Percentiles rank a stretch among this genome's conserved stretches.
phyloP scores from a whole-genome alignment of 2,797 vertebrate genomes.

The Tenualosa ilisha region DNA sequence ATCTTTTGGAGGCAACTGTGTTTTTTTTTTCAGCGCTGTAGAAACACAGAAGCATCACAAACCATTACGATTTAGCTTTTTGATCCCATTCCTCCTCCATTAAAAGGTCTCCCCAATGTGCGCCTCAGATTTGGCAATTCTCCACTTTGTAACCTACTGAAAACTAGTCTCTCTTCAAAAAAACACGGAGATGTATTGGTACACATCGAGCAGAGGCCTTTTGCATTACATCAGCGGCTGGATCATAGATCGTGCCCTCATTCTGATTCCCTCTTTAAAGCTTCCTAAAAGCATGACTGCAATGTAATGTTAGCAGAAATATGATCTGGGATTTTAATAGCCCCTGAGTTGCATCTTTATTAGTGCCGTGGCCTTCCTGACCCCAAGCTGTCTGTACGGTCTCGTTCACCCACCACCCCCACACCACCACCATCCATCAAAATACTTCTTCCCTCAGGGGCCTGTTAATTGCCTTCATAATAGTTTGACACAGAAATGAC shows the following conservation, averaged over 20 bases:
- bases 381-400: not conserved
- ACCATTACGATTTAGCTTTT: not conserved
- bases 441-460: not conserved
- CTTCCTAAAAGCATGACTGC: conserved; percentile 42
- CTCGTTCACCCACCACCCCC: not conserved
- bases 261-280: conserved; percentile 44
- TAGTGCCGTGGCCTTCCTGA: conserved; percentile 4
- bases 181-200: not conserved
- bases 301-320: conserved; percentile 40
- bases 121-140: not conserved
- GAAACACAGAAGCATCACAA: not conserved
- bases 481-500: not conserved
- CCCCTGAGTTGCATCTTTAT: conserved; percentile 36
- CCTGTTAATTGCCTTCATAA: not conserved
- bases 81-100: not conserved
- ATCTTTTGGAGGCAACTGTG: not conserved
- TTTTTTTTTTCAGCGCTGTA: not conserved
- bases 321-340: conserved; percentile 41
- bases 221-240: conserved; percentile 39
- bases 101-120: not conserved
- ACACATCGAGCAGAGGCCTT: conserved; percentile 21
- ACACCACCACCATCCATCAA: not conserved
- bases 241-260: conserved; percentile 25
- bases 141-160: not conserved
- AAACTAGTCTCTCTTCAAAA: not conserved